Percentiles rank a stretch among this genome's conserved stretches.
These are phyloP conservation scores for Polyommatus iphigenia DNA, from an alignment of 2,888 invertebrate species.

Conservation along the genomic window DNA sequence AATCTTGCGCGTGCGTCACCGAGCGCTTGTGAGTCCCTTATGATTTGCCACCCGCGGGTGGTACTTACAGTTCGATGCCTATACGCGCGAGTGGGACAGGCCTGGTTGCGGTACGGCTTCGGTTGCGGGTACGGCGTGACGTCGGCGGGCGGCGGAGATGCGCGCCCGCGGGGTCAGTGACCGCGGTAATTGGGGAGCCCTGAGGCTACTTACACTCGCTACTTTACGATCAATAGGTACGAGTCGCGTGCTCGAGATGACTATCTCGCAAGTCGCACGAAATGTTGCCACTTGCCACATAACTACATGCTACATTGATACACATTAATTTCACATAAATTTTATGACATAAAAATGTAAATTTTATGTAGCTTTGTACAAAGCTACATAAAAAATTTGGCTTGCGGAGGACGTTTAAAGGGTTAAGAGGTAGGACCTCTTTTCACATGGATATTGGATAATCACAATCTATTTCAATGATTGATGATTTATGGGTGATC, in stretches of 20 bases:
- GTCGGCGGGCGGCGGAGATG: not conserved
- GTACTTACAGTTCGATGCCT: no score
- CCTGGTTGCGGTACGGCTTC: no score
- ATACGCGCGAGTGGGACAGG: no score
- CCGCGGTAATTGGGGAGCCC: not conserved
- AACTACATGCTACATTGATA: not conserved
- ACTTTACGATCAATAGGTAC: not conserved
- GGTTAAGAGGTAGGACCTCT: no score
- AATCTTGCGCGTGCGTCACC: no score
- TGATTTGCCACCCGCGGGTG: no score
- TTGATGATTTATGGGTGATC: no score
- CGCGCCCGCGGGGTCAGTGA: not conserved
- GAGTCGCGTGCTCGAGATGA: not conserved
- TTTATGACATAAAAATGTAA: no score
- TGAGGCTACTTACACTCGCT: not conserved
- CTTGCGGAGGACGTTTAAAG: no score
- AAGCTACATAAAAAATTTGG: not conserved
- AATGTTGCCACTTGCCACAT: not conserved
- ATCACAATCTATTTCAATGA: no score
- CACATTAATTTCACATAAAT: not conserved
- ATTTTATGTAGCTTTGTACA: not conserved
- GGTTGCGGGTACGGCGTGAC: not conserved
- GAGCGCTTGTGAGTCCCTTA: no score
- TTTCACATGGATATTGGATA: no score
- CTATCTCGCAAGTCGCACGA: constrained; percentile 8